A percentile compares a stretch with the other conserved stretches of the same genome.
Evolutionary conservation across 2,113 vertebrate species (phyloP).

Genomic region (Leptosomus discolor): DNA sequence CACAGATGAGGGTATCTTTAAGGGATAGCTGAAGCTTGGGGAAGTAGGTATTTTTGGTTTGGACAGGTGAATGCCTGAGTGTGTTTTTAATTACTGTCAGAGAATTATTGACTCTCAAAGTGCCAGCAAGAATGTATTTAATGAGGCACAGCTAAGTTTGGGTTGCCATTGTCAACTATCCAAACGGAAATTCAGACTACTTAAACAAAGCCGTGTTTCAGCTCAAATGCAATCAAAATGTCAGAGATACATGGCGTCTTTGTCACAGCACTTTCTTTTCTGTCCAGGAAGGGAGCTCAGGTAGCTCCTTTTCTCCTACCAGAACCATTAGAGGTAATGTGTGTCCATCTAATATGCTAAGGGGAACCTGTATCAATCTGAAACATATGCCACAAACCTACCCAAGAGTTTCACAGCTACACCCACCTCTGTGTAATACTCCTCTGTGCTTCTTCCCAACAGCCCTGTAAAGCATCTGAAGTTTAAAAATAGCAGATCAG

Average conservation of each 20-base stretch:
- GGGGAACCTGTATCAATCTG: background rate
- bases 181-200: background rate
- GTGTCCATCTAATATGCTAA: background rate
- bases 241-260: background rate
- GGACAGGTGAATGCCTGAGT: background rate
- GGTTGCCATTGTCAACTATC: background rate
- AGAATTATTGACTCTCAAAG: background rate
- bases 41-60: background rate
- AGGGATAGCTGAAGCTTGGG: background rate
- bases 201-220: background rate
- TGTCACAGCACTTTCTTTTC: background rate
- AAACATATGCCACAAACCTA: background rate
- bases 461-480: background rate
- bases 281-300: background rate
- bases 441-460: background rate
- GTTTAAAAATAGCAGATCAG: background rate
- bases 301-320: background rate
- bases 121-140: background rate
- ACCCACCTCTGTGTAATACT: background rate
- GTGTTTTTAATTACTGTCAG: background rate
- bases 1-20: background rate
- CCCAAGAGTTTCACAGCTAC: background rate
- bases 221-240: background rate
- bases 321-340: background rate
- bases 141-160: background rate